phyloP scores from a whole-genome alignment of 2,888 invertebrate species.

The Xanthia icteritia region DNA sequence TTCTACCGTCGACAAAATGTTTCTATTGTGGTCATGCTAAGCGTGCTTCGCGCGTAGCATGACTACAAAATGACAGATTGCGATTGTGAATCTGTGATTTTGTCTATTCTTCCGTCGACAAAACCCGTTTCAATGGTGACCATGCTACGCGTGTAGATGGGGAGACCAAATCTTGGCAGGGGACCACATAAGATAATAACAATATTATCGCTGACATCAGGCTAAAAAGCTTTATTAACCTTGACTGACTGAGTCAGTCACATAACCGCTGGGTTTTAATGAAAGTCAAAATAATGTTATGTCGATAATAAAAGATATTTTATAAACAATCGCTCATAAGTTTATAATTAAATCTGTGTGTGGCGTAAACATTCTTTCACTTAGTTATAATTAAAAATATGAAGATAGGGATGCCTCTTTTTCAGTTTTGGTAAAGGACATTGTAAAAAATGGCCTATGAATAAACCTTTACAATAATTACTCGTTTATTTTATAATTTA shows the following conservation, averaged over 20 bases:
- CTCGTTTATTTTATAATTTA: too few relatives aligned
- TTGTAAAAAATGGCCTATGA: too few relatives aligned
- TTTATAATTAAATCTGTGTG: conserved; percentile 29
- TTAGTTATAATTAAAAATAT: conserved; percentile 6
- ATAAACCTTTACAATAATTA: too few relatives aligned
- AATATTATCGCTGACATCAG: conserved; percentile 25
- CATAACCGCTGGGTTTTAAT: neutral
- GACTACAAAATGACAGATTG: too few relatives aligned
- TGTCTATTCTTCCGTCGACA: too few relatives aligned
- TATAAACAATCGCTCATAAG: conserved; percentile 40
- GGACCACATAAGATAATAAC: neutral
- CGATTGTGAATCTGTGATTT: too few relatives aligned
- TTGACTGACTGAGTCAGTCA: conserved; percentile 32
- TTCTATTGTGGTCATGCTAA: too few relatives aligned
- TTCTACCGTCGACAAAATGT: too few relatives aligned
- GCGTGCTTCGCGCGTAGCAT: too few relatives aligned
- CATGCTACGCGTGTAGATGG: neutral
- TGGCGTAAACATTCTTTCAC: conserved; percentile 25
- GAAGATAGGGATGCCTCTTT: neutral
- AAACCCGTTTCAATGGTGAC: too few relatives aligned
- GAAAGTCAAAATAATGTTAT: conserved; percentile 37
- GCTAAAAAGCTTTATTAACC: conserved; percentile 9
- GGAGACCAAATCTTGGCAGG: neutral
- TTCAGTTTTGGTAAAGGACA: neutral
- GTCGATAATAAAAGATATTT: conserved; percentile 32